phyloP scores from a whole-genome alignment of 2,888 invertebrate genomes.

The Tipula unca region DNA sequence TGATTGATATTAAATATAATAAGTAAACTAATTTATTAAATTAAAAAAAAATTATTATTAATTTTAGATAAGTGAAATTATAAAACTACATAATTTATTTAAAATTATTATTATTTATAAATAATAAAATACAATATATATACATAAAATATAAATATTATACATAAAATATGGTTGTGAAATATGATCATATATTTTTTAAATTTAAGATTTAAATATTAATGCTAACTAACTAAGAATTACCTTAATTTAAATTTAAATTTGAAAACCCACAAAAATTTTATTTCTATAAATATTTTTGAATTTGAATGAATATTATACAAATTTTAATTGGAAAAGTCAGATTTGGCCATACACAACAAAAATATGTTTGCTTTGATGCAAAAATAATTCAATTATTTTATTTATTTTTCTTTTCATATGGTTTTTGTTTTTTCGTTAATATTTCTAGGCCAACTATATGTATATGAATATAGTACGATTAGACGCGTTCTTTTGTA shows the following conservation, averaged over 20 bases:
- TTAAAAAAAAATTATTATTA: neutral
- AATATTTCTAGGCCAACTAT: too few species aligned
- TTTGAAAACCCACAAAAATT: neutral
- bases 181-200: constrained; percentile 14
- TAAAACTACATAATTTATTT: neutral
- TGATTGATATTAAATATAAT: neutral
- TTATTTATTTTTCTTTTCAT: too few species aligned
- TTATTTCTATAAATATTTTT: too few species aligned
- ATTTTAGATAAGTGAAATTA: neutral
- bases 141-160: neutral
- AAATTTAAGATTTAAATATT: neutral
- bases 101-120: neutral
- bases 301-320: too few species aligned
- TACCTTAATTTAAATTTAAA: neutral
- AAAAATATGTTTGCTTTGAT: too few species aligned
- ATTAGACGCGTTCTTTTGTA: too few species aligned
- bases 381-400: too few species aligned
- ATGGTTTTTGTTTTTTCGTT: too few species aligned
- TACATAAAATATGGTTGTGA: neutral
- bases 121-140: neutral
- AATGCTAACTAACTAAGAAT: neutral
- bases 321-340: too few species aligned
- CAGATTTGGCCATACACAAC: too few species aligned
- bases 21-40: neutral
- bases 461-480: too few species aligned